phyloP scores from a whole-genome alignment of 2,797 vertebrate genomes.

The Aldrovandia affinis region DNA sequence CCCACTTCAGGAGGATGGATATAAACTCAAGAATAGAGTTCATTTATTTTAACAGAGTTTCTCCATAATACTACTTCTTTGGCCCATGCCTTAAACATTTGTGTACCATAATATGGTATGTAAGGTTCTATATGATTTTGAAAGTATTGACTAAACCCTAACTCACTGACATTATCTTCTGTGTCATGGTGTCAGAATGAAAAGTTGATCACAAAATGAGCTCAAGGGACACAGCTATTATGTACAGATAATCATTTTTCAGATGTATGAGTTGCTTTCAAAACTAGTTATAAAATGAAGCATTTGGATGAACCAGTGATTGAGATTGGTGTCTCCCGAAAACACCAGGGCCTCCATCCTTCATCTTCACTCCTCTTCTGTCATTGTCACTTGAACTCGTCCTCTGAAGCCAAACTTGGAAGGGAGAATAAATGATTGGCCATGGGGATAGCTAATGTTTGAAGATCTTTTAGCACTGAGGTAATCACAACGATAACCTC shows the following conservation, averaged over 20 bases:
- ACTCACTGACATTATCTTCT: no score
- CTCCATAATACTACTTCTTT: no score
- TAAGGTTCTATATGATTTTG: no score
- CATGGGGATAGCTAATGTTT: slow-evolving; percentile 8
- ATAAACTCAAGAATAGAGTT: neutral
- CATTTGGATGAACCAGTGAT: neutral
- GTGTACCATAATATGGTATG: no score
- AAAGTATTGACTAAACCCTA: no score
- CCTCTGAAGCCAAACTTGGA: neutral
- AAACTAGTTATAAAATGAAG: neutral
- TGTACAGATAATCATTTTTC: neutral
- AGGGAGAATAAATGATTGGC: slow-evolving; percentile 13
- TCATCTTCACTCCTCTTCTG: neutral
- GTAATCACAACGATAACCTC: slow-evolving; percentile 19
- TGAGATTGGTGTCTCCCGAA: neutral
- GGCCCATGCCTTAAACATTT: no score
- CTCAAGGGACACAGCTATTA: neutral
- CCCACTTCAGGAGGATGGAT: no score
- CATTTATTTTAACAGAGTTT: no score
- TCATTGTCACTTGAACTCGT: neutral
- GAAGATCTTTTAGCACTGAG: slow-evolving; percentile 1
- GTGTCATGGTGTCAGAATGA: no score
- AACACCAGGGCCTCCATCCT: neutral
- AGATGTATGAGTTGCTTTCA: neutral
- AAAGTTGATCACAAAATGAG: neutral